Conservation (phyloP, 2,888 invertebrate species). For the Nysson spinosus region DNA sequence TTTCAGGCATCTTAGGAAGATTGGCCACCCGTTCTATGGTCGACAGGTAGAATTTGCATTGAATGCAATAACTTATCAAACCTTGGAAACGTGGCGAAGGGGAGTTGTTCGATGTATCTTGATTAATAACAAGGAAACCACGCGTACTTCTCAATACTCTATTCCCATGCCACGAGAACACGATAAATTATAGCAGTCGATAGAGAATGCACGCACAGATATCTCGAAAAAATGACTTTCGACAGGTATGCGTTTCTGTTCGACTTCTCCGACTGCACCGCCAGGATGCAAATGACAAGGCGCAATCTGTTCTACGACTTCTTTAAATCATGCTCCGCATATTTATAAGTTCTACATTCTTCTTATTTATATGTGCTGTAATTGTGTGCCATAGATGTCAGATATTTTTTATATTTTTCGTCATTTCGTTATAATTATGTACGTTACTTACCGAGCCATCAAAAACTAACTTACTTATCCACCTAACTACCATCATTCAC, state of each 20-base stretch:
- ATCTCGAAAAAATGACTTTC: constrained; percentile 17
- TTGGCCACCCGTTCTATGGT: constrained; percentile 25
- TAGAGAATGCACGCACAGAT: constrained; percentile 9
- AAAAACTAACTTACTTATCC: no score
- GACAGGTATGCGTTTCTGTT: constrained; percentile 1
- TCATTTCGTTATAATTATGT: no score
- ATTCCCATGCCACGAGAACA: constrained; percentile 49
- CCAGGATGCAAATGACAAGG: neutral
- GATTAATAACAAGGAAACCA: constrained; percentile 71
- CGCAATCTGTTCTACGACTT: neutral
- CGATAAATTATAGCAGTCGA: constrained; percentile 52
- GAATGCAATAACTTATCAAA: constrained; percentile 67
- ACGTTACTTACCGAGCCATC: no score
- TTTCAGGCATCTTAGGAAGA: constrained; percentile 35
- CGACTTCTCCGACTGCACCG: neutral
- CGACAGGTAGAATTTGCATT: constrained; percentile 63
- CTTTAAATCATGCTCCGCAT: no score
- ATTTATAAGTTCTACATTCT: no score
- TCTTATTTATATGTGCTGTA: neutral
- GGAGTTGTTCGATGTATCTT: constrained; percentile 57
- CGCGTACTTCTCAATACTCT: constrained; percentile 47
- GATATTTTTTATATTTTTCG: no score
- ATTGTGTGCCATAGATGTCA: no score
- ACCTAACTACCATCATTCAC: no score
- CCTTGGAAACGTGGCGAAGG: constrained; percentile 45